These are phyloP conservation scores for Triops cancriformis DNA, from an alignment of 1,140 invertebrate genomes.

Conservation along the genomic window DNA sequence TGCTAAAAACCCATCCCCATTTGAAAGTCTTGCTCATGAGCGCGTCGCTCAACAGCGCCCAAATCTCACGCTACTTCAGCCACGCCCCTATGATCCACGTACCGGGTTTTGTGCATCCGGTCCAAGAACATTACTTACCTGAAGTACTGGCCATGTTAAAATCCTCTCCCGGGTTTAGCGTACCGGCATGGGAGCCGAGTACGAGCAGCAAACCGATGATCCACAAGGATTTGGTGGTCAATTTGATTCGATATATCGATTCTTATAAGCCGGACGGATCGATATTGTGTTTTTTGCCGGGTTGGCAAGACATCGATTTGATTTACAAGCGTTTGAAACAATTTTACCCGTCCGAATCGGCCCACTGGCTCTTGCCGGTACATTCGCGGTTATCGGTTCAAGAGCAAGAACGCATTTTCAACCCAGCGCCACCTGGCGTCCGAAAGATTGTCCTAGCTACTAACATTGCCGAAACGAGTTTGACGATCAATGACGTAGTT, in stretches of 20 bases:
- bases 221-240: constrained; percentile 26
- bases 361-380: constrained; percentile 38
- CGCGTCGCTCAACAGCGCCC: constrained; percentile 65
- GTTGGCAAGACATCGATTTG: constrained; percentile 47
- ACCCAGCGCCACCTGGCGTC: constrained; percentile 37
- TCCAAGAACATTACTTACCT: constrained; percentile 49
- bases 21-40: constrained; percentile 74
- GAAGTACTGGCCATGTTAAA: constrained; percentile 33
- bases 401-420: constrained; percentile 42
- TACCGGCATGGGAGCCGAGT: constrained; percentile 15
- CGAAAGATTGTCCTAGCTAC: constrained; percentile 45
- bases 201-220: constrained; percentile 21
- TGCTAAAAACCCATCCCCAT: constrained; percentile 42
- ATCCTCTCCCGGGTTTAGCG: background rate
- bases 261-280: constrained; percentile 44
- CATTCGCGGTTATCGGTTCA: constrained; percentile 43
- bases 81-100: constrained; percentile 40
- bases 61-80: constrained; percentile 65
- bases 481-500: constrained; percentile 48
- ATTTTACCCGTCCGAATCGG: constrained; percentile 25
- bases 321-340: constrained; percentile 32
- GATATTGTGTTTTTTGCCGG: constrained; percentile 57
- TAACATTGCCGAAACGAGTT: constrained; percentile 46
- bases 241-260: constrained; percentile 32
- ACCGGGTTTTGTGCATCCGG: constrained; percentile 49